phyloP scores from a whole-genome alignment of 2,113 vertebrate species.

The Corynorhinus townsendii region DNA sequence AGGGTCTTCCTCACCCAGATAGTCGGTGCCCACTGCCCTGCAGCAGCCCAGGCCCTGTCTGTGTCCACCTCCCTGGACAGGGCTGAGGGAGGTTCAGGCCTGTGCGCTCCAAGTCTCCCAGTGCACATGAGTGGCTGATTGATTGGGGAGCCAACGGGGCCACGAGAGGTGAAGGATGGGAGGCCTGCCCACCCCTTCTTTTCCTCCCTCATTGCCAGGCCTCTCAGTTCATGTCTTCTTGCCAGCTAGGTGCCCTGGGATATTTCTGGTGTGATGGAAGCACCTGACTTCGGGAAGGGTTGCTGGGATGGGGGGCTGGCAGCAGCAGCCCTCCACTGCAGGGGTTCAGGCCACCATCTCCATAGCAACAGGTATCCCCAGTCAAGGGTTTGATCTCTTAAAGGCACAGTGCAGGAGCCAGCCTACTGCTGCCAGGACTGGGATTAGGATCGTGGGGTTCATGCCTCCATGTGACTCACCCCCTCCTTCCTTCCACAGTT shows the following conservation, averaged over 20 bases:
- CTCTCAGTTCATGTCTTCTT: neutral
- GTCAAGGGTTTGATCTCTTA: slow-evolving; percentile 49
- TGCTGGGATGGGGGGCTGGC: neutral
- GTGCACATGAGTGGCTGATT: rapidly evolving
- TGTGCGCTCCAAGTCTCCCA: neutral
- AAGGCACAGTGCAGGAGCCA: slow-evolving; percentile 41
- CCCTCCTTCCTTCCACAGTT: neutral
- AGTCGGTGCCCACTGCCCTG: neutral
- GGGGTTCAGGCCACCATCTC: slow-evolving; percentile 51
- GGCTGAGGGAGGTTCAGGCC: neutral
- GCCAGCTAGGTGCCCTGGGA: neutral
- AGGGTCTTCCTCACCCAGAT: neutral
- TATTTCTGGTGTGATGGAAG: neutral
- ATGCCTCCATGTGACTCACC: neutral
- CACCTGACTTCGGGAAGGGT: neutral
- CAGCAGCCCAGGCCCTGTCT: neutral
- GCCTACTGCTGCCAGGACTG: neutral
- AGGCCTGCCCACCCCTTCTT: neutral
- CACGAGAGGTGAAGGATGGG: too few species aligned
- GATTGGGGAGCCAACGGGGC: neutral
- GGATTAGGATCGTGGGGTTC: neutral
- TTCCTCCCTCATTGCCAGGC: neutral
- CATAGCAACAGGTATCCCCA: slow-evolving; percentile 70
- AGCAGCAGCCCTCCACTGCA: neutral
- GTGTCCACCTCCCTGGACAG: neutral